Evolutionary conservation across 2,888 invertebrate genomes (phyloP), one percentile per base, ranked within the genome.

Genomic region (Drosophila mimica): DNA sequence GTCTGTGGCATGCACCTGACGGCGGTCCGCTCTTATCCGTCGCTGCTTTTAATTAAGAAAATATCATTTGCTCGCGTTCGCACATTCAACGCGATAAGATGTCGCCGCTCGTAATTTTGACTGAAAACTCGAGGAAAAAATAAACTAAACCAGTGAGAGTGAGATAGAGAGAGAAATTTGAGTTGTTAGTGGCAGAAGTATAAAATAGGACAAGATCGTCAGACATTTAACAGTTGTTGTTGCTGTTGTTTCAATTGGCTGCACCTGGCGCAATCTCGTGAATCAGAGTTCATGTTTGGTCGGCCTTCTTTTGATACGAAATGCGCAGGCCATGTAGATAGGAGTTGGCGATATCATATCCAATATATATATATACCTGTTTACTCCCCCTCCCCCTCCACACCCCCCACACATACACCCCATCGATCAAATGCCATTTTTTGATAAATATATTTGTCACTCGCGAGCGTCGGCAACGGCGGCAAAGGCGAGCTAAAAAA

Each of bases 381-480:
- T 81, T 71, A n/a, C 49, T 46, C 46, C 30, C 20, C 15, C 33
- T 2, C n/a, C 51, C 34, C 7, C 11, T 4, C 30, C 30, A 40
- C 25, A 33, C n/a, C 13, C 20, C n/a, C 13, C 20, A 11, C 11
- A 17, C 38, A 40, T 2, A 11, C n/a, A 20, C 7, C 8, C 54
- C 40, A 9, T 36, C 52, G 53, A 70, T 75, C 56, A 54, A 74
- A 71, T 76, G 84, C 67, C 82, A 89, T 77, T 84, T 84, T 81
- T 89, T 90, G 88, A 91, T 89, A 89, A 90, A 89, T 91, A 83
- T 81, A 85, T 90, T 91, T 91, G 80, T 81, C 91, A 85, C 81
- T 82, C 84, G 68, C 25, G 57, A 25, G 67, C 78, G 71, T 53
- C 78, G 70, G 46, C 62, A 52, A 30, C 56, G 51, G 77, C 46